These are phyloP conservation scores for Drosophila fulvimacula DNA, from an alignment of 2,888 invertebrate genomes.

Conservation along the genomic window DNA sequence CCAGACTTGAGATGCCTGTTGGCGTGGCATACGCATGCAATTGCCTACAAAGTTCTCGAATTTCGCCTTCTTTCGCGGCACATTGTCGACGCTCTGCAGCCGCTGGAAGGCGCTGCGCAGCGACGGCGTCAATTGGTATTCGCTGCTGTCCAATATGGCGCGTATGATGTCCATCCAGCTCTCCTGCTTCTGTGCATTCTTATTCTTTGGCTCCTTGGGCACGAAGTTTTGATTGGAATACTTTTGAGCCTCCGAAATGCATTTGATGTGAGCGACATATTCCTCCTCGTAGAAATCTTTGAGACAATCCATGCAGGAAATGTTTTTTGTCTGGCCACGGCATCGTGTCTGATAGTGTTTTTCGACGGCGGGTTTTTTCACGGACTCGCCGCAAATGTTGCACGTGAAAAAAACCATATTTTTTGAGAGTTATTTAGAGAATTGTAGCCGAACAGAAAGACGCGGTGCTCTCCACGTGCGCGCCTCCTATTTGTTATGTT, in stretches of 20 bases:
- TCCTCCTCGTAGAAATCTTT: constrained; percentile 93
- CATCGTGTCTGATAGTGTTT: constrained; percentile 93
- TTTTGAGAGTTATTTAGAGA: background rate
- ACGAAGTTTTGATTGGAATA: constrained; percentile 92
- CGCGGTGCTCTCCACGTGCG: constrained; percentile 45
- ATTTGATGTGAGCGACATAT: constrained; percentile 92
- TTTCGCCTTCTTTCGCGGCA: constrained; percentile 93
- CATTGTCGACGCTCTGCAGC: constrained; percentile 90
- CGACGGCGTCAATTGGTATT: constrained; percentile 84
- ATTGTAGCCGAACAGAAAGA: constrained; percentile 12
- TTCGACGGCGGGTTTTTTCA: constrained; percentile 96
- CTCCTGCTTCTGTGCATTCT: constrained; percentile 94
- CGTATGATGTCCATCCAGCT: constrained; percentile 88
- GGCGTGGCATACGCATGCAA: constrained; percentile 86
- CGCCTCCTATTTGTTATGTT: constrained; percentile 9
- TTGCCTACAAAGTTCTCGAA: constrained; percentile 92
- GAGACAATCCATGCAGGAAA: constrained; percentile 97
- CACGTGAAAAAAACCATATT: constrained; percentile 97
- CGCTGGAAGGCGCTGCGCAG: constrained; percentile 88
- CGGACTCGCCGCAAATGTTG: constrained; percentile 94
- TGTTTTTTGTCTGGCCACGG: constrained; percentile 87
- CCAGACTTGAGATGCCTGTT: constrained; percentile 90
- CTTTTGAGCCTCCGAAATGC: constrained; percentile 93
- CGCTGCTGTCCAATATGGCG: constrained; percentile 77
- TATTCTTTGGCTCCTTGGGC: constrained; percentile 89